A percentile compares a stretch with the other conserved stretches of the same genome.
phyloP scores from a whole-genome alignment of 2,888 invertebrate genomes.

The Anodontia alba region DNA sequence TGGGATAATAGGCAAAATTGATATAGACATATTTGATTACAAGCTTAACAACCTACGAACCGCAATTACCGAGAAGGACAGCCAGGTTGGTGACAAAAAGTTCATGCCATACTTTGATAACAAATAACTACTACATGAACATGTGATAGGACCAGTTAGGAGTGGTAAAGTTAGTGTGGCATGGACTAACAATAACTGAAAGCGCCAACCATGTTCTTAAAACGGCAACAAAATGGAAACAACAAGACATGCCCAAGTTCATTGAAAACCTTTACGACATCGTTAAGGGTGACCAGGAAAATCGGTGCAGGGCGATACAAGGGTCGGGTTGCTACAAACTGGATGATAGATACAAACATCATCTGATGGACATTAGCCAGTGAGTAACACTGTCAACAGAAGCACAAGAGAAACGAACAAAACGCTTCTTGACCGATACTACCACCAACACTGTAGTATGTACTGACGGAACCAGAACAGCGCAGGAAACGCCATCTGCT shows the following conservation, averaged over 20 bases:
- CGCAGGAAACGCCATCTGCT: background rate
- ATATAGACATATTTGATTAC: background rate
- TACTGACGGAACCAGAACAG: background rate
- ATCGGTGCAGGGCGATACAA: background rate
- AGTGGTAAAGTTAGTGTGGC: background rate
- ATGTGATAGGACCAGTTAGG: constrained; percentile 18
- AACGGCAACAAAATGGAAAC: too few species aligned
- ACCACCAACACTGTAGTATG: background rate
- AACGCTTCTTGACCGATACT: constrained; percentile 1
- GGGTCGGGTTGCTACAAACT: background rate
- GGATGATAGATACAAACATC: background rate
- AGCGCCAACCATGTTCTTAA: too few species aligned
- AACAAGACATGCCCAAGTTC: too few species aligned
- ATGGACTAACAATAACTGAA: constrained; percentile 36
- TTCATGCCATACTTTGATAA: background rate
- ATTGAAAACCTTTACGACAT: too few species aligned
- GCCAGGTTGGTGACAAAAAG: background rate
- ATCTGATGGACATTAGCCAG: too few species aligned
- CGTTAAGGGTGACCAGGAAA: constrained; percentile 1
- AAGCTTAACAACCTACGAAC: background rate
- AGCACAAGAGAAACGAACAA: too few species aligned
- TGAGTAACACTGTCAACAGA: too few species aligned
- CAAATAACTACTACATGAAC: background rate
- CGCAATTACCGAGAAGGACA: background rate
- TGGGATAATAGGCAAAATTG: background rate